Conservation (phyloP, 1,140 invertebrate genomes). For the Delia radicum region DNA sequence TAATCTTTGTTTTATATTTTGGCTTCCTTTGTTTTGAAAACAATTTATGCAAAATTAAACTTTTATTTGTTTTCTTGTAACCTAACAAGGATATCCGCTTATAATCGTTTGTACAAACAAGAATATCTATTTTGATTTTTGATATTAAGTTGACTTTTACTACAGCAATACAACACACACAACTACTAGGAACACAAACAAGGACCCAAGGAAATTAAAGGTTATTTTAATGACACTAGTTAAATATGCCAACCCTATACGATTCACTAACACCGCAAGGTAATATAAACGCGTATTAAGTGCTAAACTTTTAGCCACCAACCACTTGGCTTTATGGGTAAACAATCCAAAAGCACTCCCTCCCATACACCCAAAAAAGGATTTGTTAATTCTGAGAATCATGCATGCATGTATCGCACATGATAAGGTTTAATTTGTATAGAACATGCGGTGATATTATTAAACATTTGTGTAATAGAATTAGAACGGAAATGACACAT, state of each 20-base stretch:
- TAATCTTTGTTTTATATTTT: too few species aligned
- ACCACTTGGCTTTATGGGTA: not conserved
- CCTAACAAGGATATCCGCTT: constrained; percentile 15
- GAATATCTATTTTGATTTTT: not conserved
- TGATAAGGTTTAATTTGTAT: constrained; percentile 8
- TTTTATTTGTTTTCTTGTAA: constrained; percentile 16
- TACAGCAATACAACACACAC: not conserved
- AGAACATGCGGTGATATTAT: not conserved
- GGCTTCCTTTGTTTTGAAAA: not conserved
- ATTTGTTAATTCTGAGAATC: constrained; percentile 15
- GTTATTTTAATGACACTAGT: constrained; percentile 19
- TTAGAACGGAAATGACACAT: constrained; percentile 11
- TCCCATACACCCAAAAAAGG: not conserved
- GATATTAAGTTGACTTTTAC: too few species aligned
- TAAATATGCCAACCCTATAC: not conserved
- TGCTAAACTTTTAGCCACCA: not conserved
- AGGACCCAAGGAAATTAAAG: constrained; percentile 6
- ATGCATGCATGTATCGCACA: not conserved
- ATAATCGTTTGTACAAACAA: constrained; percentile 11
- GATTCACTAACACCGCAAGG: not conserved
- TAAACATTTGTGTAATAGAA: constrained; percentile 5
- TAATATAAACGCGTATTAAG: not conserved
- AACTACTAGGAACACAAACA: not conserved
- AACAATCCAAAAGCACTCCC: not conserved
- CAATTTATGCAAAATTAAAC: constrained; percentile 10